Conservation (phyloP, 2,888 invertebrate species). For the Nebria salina region DNA sequence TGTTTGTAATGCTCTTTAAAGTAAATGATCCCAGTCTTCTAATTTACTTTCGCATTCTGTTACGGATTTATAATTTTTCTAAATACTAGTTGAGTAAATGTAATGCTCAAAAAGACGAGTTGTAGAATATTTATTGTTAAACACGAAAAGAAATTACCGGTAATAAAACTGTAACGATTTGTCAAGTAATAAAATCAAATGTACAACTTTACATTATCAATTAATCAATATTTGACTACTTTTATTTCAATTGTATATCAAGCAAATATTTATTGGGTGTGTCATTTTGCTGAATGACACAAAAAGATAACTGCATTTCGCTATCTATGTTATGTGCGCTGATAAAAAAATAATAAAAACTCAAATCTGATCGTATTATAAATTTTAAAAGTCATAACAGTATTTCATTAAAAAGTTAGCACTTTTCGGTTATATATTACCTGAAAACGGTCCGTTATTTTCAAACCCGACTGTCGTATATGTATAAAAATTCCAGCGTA, state of each 20-base stretch:
- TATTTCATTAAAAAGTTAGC: conserved; percentile 16
- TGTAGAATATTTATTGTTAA: too few species aligned
- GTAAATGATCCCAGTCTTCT: too few species aligned
- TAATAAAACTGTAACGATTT: too few species aligned
- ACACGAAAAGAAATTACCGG: too few species aligned
- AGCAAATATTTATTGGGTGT: background rate
- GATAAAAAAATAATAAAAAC: background rate
- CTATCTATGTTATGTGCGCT: background rate
- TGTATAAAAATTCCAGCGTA: conserved; percentile 5
- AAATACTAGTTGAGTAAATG: too few species aligned
- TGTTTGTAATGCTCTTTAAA: too few species aligned
- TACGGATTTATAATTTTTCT: too few species aligned
- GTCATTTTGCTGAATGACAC: background rate
- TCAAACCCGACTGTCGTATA: background rate
- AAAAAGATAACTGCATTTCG: background rate
- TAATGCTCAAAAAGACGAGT: too few species aligned
- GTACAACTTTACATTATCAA: background rate
- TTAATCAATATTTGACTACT: background rate
- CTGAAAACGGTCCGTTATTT: conserved; percentile 2
- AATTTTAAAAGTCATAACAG: conserved; percentile 10
- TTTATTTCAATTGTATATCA: background rate
- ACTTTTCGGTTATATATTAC: background rate
- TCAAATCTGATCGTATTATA: background rate
- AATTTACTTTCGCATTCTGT: too few species aligned
- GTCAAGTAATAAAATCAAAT: background rate